A percentile compares a stretch with the other conserved stretches of the same genome.
phyloP scores from a whole-genome alignment of 1,140 invertebrate genomes.

The Idris sp. region DNA sequence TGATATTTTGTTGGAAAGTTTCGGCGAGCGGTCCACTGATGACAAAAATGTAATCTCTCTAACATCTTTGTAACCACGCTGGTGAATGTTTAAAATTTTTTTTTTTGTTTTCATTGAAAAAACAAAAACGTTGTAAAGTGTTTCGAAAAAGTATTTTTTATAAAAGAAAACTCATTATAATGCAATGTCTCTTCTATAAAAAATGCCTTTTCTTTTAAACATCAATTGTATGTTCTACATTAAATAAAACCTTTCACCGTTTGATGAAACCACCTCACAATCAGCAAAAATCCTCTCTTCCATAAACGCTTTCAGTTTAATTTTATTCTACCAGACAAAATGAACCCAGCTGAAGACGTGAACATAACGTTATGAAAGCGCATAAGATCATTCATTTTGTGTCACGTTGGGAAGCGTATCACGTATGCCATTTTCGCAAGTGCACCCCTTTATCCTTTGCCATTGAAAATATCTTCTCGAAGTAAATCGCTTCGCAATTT shows the following conservation, averaged over 20 bases:
- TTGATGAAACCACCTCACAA: constrained; percentile 17
- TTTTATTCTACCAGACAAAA: constrained; percentile 10
- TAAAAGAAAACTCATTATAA: no score
- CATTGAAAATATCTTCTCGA: constrained; percentile 28
- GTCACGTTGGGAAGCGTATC: constrained; percentile 5
- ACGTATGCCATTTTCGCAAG: constrained; percentile 47
- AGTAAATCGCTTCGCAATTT: constrained; percentile 58
- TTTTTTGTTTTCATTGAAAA: no score
- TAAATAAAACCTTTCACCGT: constrained; percentile 22
- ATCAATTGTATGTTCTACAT: constrained; percentile 24
- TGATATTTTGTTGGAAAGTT: no score
- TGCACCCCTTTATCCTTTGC: constrained; percentile 42
- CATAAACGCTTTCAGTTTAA: constrained; percentile 12
- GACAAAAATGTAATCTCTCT: no score
- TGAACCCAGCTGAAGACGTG: constrained; percentile 1
- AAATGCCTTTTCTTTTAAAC: no score
- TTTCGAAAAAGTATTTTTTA: no score
- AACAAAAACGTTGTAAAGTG: no score
- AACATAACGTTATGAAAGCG: neutral
- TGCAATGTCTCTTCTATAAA: no score
- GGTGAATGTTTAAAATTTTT: no score
- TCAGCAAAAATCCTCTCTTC: constrained; percentile 5
- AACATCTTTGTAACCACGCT: no score
- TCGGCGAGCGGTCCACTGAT: no score
- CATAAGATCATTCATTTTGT: constrained; percentile 17